phyloP scores from a whole-genome alignment of 2,888 invertebrate genomes.

The Rapana venosa region DNA sequence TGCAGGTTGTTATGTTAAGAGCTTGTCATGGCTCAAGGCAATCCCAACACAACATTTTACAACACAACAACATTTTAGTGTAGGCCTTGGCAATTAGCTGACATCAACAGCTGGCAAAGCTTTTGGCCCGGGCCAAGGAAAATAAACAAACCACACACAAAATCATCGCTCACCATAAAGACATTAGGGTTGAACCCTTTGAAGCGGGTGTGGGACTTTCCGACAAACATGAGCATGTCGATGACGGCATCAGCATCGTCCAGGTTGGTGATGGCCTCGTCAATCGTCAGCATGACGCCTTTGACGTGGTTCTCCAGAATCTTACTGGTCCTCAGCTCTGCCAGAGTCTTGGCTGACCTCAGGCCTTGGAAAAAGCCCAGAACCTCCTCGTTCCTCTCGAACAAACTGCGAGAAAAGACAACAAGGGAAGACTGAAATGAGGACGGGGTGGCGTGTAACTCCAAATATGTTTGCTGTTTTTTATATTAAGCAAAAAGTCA shows the following conservation, averaged over 20 bases:
- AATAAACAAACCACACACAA: too few species aligned
- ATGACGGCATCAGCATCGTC: conserved; percentile 92
- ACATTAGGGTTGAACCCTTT: conserved; percentile 91
- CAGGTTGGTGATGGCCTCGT: conserved; percentile 92
- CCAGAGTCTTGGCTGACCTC: conserved; percentile 81
- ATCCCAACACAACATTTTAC: too few species aligned
- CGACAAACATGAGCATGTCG: conserved; percentile 89
- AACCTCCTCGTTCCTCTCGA: conserved; percentile 64
- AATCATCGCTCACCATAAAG: conserved; percentile 86
- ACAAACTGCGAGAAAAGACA: conserved; percentile 57
- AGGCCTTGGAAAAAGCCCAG: conserved; percentile 58
- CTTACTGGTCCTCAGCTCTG: conserved; percentile 88
- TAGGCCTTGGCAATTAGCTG: too few species aligned
- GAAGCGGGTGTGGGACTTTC: conserved; percentile 89
- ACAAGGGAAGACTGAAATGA: too few species aligned
- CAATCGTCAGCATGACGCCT: conserved; percentile 92
- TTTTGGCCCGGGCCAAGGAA: too few species aligned
- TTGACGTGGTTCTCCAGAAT: conserved; percentile 92
- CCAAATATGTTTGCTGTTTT: too few species aligned
- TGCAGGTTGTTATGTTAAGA: too few species aligned
- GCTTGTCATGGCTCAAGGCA: too few species aligned
- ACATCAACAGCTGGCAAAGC: too few species aligned
- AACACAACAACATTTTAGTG: too few species aligned
- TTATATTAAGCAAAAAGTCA: too few species aligned
- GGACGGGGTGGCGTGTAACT: too few species aligned